Evolutionary conservation across 2,888 invertebrate species (phyloP), one percentile per base, ranked within the genome.

Genomic region (Endotricha flammealis): DNA sequence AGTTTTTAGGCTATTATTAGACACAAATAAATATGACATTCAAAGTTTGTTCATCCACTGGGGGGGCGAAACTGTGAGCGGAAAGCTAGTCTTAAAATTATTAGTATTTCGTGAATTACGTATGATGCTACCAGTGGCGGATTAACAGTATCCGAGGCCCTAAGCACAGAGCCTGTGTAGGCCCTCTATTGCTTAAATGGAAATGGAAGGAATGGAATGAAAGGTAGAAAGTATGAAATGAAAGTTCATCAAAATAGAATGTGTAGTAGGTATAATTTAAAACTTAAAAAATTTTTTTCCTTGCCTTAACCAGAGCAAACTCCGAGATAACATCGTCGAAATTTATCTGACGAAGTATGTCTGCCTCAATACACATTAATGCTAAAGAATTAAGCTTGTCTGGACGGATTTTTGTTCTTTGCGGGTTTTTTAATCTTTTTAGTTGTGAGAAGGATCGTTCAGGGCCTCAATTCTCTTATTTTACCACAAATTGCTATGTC

Each of bases 391-490:
- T 32, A 32, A 37, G 27, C 17, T 30, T 30, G 25, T 35, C 36
- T 32, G 9, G 36, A 24, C 16, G 12, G 24, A 39, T 35, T 32
- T 31, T 40, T 24, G 32, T 39, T 32, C 40, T 36, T 36, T 29
- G 28, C 13, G 31, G 28, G 12, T 36, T 42, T 42, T 42, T 39
- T 39, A 39, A 25, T 36, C 38, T 39, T 34, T 42, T 42, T 13
- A 42, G 32, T 31, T 36, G 29, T 22, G 35, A 42, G 24, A 39
- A 39, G 14, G 42, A 36, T 23, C 39, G 38, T 24, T 41, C 38
- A n/a, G n/a, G n/a, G n/a, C n/a, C n/a, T n/a, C n/a, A n/a, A n/a
- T n/a, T n/a, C n/a, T n/a, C n/a, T n/a, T n/a, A n/a, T n/a, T n/a
- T n/a, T n/a, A n/a, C n/a, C n/a, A n/a, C n/a, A n/a, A n/a, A n/a